Conservation (phyloP, 2,888 invertebrate genomes). For the Drosophila cyrtoloma region DNA sequence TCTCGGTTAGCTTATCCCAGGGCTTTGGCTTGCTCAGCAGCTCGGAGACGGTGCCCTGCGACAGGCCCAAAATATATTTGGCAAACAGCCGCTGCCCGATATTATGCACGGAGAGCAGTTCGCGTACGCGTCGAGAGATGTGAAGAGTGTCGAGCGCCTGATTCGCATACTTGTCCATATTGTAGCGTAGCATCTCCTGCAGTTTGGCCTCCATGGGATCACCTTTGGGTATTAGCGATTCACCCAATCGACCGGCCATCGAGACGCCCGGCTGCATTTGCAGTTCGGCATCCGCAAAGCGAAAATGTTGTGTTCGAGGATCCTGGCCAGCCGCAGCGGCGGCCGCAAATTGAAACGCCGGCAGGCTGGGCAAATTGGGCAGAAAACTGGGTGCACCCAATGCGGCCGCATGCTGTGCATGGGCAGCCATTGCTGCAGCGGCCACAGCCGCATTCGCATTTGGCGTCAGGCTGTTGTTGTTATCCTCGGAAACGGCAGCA, state of each 20-base stretch:
- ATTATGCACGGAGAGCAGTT: constrained; percentile 97
- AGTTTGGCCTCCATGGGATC: constrained; percentile 97
- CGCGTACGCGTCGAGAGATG: constrained; percentile 96
- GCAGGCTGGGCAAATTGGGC: constrained; percentile 85
- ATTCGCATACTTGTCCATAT: constrained; percentile 97
- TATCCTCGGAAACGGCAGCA: constrained; percentile 73
- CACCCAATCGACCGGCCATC: constrained; percentile 93
- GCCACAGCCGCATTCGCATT: constrained; percentile 65
- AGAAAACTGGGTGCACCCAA: constrained; percentile 69
- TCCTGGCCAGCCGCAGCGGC: constrained; percentile 87
- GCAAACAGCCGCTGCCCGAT: constrained; percentile 99
- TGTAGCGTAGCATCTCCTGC: constrained; percentile 97
- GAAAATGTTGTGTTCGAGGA: constrained; percentile 89
- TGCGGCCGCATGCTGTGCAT: constrained; percentile 83
- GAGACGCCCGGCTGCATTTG: constrained; percentile 91
- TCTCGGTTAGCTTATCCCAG: constrained; percentile 99
- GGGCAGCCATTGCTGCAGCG: constrained; percentile 74
- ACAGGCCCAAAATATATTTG: constrained; percentile 98
- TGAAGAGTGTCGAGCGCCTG: constrained; percentile 97
- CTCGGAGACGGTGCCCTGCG: constrained; percentile 99
- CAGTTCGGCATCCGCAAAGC: constrained; percentile 92
- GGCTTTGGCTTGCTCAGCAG: constrained; percentile 99
- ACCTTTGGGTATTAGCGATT: constrained; percentile 95
- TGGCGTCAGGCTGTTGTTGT: constrained; percentile 79
- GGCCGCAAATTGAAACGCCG: constrained; percentile 87